These are phyloP conservation scores for Drosophila lacicola DNA, from an alignment of 2,888 invertebrate genomes.

Conservation along the genomic window DNA sequence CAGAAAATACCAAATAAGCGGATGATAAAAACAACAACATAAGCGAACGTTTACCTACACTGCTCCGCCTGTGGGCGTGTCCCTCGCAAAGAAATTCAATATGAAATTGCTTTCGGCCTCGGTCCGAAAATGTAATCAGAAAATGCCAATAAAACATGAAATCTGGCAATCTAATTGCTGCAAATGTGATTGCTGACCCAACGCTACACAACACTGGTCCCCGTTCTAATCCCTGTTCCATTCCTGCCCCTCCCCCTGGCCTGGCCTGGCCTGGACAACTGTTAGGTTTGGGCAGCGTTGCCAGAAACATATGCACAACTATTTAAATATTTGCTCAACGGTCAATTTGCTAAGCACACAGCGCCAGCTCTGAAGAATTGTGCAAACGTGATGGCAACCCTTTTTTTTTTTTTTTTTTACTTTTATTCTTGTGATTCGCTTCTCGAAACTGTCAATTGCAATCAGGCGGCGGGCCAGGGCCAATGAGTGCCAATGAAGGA, in stretches of 20 bases:
- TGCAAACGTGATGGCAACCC: constrained; percentile 50
- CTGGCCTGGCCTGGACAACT: constrained; percentile 7
- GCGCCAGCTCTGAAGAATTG: constrained; percentile 3
- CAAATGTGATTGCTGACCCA: constrained; percentile 24
- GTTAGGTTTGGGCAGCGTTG: constrained; percentile 29
- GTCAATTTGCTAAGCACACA: constrained; percentile 76
- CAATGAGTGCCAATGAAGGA: constrained; percentile 70
- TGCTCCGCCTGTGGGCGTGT: constrained; percentile 49
- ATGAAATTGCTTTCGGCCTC: constrained; percentile 51
- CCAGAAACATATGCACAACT: constrained; percentile 62
- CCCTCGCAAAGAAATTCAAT: constrained; percentile 48
- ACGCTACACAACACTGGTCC: background rate
- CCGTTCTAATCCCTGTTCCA: background rate
- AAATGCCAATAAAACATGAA: constrained; percentile 27
- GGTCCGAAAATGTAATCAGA: constrained; percentile 62
- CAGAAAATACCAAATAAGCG: constrained; percentile 40
- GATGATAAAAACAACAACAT: constrained; percentile 22
- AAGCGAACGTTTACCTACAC: constrained; percentile 28
- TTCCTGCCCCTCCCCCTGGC: background rate
- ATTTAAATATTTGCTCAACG: constrained; percentile 67
- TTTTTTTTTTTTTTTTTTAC: constrained; percentile 52
- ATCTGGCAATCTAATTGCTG: constrained; percentile 68
- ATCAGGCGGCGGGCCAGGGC: constrained; percentile 58
- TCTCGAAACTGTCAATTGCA: constrained; percentile 81
- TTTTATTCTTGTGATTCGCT: constrained; percentile 11